Evolutionary conservation across 2,797 vertebrate genomes (phyloP), one percentile per base, ranked within the genome.

Genomic region (Leuciscus waleckii): DNA sequence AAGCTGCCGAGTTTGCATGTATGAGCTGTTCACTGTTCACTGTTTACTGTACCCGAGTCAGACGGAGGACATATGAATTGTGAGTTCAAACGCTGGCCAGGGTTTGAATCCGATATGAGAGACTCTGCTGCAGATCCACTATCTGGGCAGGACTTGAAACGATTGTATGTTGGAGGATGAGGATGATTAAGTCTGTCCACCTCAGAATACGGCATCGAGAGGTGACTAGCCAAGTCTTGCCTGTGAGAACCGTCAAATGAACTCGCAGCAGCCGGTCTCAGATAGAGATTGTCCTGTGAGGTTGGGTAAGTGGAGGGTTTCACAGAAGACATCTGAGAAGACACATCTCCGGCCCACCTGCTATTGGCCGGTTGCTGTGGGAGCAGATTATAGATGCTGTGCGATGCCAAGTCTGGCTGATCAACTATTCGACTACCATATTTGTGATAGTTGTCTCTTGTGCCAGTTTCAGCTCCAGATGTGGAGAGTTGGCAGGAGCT

Each of bases 391-490:
- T 1, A 13, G 7, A 4, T 8, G 35, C 78, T 84, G 26, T 65
- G 6, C 16, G 5, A 32, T 0, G 0, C 9, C 26, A 29, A 8
- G 87, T 32, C 21, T 65, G 69, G 75, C 35, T 71, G 5, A 54
- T 80, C 77, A 4, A 46, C 93, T 81, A 94, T 89, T 19, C 92
- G 76, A 87, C 92, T 97, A 32, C 98, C 98, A 0, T 67, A 71
- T 0, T 86, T 90, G 65, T 99, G 98, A 89, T 99, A 99, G 89
- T 94, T 92, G 51, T 95, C 91, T 99, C 98, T 6, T 91, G 91
- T n/a, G 94, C 87, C 43, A 99, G 95, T 90, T 99, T 99, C 13
- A 91, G 92, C 85, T 96, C 93, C 71, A 99, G 89, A n/a, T 82
- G 61, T 3, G 56, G n/a, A 23, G 77, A 32, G 10, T 19, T 17